These are phyloP conservation scores for Strix aluco DNA, from an alignment of 2,113 vertebrate species.

Conservation along the genomic window DNA sequence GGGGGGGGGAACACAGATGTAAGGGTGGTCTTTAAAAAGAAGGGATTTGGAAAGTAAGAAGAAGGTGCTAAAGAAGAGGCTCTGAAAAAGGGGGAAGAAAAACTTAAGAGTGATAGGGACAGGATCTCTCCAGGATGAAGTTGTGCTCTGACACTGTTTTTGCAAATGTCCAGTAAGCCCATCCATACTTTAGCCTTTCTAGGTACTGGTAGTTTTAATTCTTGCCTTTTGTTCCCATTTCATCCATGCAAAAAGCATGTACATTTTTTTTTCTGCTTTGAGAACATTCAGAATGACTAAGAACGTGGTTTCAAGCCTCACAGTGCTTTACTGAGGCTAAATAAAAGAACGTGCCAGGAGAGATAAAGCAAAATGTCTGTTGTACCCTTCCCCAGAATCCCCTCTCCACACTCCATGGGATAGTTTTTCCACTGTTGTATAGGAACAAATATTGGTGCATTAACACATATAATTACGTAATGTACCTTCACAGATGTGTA, in stretches of 20 bases:
- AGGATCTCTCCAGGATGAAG: neutral
- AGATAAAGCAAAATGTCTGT: neutral
- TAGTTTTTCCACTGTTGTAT: neutral
- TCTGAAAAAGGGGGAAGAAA: neutral
- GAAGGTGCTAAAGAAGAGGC: neutral
- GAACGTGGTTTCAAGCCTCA: neutral
- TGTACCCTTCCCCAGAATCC: neutral
- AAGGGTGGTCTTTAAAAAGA: neutral
- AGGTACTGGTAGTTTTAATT: neutral
- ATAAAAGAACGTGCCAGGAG: neutral
- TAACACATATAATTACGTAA: neutral
- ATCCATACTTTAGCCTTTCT: neutral
- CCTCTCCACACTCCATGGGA: neutral
- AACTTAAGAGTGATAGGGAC: rapidly evolving
- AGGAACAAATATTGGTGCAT: neutral
- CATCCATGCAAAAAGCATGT: neutral
- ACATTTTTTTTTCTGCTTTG: neutral
- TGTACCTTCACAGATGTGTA: neutral
- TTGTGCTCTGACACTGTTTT: neutral
- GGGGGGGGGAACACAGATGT: neutral
- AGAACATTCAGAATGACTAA: neutral
- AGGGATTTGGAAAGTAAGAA: neutral
- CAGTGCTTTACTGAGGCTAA: neutral
- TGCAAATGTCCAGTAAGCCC: neutral
- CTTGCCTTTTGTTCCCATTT: neutral